Conservation (phyloP, 1,140 invertebrate genomes). For the Drosophila kohkoa region DNA sequence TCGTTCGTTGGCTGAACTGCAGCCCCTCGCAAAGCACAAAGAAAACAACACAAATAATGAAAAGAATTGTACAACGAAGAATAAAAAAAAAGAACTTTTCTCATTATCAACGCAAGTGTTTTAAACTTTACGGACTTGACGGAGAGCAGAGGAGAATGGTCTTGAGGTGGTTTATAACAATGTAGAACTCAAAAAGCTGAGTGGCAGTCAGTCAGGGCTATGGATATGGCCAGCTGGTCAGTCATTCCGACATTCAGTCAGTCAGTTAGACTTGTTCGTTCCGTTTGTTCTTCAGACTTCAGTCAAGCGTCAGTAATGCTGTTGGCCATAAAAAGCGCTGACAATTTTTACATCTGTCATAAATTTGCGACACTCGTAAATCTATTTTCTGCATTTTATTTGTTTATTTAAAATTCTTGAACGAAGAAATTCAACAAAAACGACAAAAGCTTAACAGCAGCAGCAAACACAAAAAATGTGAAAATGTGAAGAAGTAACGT, state of each 20-base stretch:
- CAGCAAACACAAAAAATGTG: constrained; percentile 18
- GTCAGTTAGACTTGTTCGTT: background rate
- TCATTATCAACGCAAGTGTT: constrained; percentile 76
- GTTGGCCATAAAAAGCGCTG: constrained; percentile 52
- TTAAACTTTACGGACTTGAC: constrained; percentile 42
- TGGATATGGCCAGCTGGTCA: constrained; percentile 57
- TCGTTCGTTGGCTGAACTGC: background rate
- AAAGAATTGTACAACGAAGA: constrained; percentile 42
- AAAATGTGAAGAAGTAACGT: constrained; percentile 4
- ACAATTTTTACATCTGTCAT: constrained; percentile 80
- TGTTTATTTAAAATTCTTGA: constrained; percentile 77
- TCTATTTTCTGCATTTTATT: constrained; percentile 82
- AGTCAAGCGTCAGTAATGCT: constrained; percentile 41
- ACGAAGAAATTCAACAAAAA: background rate
- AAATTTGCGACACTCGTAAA: constrained; percentile 73
- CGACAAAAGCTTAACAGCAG: background rate
- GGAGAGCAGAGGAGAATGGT: background rate
- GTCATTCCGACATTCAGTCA: constrained; percentile 7
- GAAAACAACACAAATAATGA: constrained; percentile 57
- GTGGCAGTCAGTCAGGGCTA: constrained; percentile 50
- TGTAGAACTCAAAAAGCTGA: constrained; percentile 26
- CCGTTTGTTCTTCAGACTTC: constrained; percentile 32
- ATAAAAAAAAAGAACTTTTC: constrained; percentile 61
- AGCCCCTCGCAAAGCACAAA: constrained; percentile 17
- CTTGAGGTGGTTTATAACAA: background rate